Conservation (phyloP, 2,797 vertebrate genomes). For the Danio tinwini region DNA sequence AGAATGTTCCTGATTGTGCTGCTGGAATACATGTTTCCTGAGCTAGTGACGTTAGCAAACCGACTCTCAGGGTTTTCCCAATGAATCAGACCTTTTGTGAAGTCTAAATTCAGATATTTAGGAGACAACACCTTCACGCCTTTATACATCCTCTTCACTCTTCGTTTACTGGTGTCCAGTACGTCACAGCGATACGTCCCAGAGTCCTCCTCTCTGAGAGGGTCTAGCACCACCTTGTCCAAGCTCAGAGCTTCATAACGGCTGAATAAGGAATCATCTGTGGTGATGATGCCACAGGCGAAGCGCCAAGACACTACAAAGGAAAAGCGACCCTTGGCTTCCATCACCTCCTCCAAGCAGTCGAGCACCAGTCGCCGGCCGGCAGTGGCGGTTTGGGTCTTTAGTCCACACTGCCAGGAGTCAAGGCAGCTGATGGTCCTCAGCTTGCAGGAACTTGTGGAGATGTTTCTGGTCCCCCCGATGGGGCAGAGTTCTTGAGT, state of each 20-base stretch:
- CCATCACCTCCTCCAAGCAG: conserved; percentile 76
- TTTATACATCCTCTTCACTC: conserved; percentile 84
- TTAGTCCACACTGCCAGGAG: conserved; percentile 84
- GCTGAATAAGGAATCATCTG: conserved; percentile 77
- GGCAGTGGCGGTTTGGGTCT: conserved; percentile 66
- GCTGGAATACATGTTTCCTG: conserved; percentile 18
- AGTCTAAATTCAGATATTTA: conserved; percentile 76
- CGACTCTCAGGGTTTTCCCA: conserved; percentile 54
- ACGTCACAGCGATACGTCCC: conserved; percentile 90
- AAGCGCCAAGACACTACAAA: conserved; percentile 81
- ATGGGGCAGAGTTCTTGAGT: conserved; percentile 79
- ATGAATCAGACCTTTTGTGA: conserved; percentile 68
- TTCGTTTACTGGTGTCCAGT: conserved; percentile 66
- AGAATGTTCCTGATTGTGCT: conserved; percentile 42
- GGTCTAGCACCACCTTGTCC: conserved; percentile 70
- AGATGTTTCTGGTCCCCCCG: conserved; percentile 37
- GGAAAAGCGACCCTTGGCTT: conserved; percentile 63
- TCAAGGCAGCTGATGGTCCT: conserved; percentile 72
- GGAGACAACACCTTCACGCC: conserved; percentile 81
- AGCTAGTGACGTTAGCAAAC: conserved; percentile 45
- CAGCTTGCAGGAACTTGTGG: conserved; percentile 66
- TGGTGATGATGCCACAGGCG: conserved; percentile 83
- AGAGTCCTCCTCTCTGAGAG: conserved; percentile 78
- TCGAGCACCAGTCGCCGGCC: conserved; percentile 76
- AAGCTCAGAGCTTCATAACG: conserved; percentile 64